Evolutionary conservation across 2,888 invertebrate species (phyloP), one percentile per base, ranked within the genome.

Genomic region (Tolmerus cingulatus): DNA sequence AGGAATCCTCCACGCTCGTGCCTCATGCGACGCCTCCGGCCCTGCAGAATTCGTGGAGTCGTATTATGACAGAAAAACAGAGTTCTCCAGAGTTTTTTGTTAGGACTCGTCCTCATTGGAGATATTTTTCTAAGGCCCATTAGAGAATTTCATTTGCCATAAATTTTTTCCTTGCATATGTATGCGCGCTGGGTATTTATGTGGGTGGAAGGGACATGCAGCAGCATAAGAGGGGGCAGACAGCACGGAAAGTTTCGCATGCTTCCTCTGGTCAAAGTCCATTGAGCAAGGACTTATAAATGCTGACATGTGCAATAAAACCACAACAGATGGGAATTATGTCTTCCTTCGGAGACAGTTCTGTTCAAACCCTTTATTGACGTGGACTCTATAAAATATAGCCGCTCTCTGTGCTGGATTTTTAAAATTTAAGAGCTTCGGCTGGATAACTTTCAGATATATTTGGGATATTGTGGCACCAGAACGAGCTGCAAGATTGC

Each of bases 251-350:
- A 78, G 78, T 78, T 78, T 78, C 43, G 37, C 37, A 78, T 78
- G 43, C 37, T 40, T 27, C 23, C 30, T 55, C 19, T 81, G 51
- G 27, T 12, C 30, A 34, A 16, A 81, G 8, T 55, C 81, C 81
- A 81, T 55, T 55, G 46, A 81, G 30, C 19, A 51, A 81, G 81
- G 30, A 81, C 81, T 55, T 55, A 81, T 81, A 81, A 81, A 81
- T 51, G 81, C 51, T 81, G 81, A 81, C 81, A 81, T 81, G 81
- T 51, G 81, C 46, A 81, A 55, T 81, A 81, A 81, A 46, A 81
- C 81, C 81, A 81, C 81, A 55, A 34, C 81, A 81, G 46, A 51
- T 81, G 46, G 55, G 81, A 81, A 51, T 81, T 81, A 81, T 81
- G 55, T 55, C 81, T 81, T 51, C 55, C 27, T 55, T 51, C 43